A percentile compares a stretch with the other conserved stretches of the same genome.
phyloP scores from a whole-genome alignment of 1,140 invertebrate genomes.

The Phenacoccus solenopsis region DNA sequence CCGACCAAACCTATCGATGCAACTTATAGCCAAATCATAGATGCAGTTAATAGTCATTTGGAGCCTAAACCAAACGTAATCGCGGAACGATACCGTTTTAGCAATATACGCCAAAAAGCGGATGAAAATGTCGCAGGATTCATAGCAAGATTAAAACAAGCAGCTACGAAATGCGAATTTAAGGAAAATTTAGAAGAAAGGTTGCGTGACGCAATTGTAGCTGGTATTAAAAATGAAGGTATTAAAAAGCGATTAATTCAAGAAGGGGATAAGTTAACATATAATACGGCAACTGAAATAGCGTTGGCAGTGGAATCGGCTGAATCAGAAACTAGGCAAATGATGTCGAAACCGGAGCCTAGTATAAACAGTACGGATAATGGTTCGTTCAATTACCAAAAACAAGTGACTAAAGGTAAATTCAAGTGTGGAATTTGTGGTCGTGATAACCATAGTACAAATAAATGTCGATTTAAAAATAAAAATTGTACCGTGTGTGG shows the following conservation, averaged over 20 bases:
- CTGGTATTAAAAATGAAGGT: not conserved
- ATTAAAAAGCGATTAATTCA: slow-evolving; percentile 4
- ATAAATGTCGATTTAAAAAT: not conserved
- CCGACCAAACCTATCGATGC: not conserved
- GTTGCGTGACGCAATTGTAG: not conserved
- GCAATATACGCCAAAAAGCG: not conserved
- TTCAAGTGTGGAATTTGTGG: too few relatives aligned
- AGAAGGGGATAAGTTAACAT: not conserved
- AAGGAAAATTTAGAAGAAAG: not conserved
- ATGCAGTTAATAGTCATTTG: not conserved
- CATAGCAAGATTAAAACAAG: not conserved
- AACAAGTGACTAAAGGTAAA: not conserved
- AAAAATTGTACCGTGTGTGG: not conserved
- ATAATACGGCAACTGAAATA: not conserved
- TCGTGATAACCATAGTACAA: too few relatives aligned
- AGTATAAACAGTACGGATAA: not conserved
- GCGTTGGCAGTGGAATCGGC: not conserved
- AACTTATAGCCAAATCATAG: not conserved
- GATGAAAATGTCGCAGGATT: not conserved
- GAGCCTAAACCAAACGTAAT: not conserved
- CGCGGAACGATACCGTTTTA: not conserved
- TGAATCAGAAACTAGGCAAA: not conserved
- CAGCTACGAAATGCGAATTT: not conserved
- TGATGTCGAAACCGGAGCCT: not conserved
- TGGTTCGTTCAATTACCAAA: too few relatives aligned